Percentiles rank a stretch among this genome's conserved stretches.
Conservation (phyloP, 2,797 vertebrate species). For the Peromyscus nudipes region DNA sequence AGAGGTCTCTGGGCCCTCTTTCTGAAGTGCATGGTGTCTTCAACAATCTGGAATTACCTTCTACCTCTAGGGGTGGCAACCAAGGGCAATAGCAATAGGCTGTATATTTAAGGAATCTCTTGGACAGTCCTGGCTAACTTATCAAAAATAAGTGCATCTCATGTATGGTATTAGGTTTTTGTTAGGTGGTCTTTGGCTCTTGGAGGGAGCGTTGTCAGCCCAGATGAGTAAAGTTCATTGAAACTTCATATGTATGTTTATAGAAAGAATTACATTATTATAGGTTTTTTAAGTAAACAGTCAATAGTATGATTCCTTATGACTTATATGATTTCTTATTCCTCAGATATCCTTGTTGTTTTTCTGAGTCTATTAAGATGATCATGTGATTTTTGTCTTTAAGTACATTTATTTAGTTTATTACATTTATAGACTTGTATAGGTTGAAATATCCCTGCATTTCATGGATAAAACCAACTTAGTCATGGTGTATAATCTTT, state of each 20-base stretch:
- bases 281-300: neutral
- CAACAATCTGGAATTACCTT: neutral
- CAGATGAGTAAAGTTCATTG: neutral
- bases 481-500: neutral
- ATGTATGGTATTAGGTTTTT: neutral
- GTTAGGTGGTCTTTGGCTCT: neutral
- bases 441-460: neutral
- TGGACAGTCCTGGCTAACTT: neutral
- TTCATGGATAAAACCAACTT: neutral
- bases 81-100: neutral
- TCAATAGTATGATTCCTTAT: neutral
- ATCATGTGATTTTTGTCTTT: neutral
- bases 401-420: neutral
- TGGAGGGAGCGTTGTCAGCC: neutral
- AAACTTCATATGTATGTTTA: neutral
- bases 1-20: neutral
- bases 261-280: neutral
- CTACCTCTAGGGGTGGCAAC: neutral
- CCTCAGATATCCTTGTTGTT: neutral
- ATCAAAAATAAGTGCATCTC: neutral
- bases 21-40: neutral
- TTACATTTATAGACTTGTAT: neutral
- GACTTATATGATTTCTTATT: neutral
- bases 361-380: neutral
- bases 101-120: neutral